These are phyloP conservation scores for Stigmatopora nigra DNA, from an alignment of 2,113 vertebrate genomes.

Conservation along the genomic window DNA sequence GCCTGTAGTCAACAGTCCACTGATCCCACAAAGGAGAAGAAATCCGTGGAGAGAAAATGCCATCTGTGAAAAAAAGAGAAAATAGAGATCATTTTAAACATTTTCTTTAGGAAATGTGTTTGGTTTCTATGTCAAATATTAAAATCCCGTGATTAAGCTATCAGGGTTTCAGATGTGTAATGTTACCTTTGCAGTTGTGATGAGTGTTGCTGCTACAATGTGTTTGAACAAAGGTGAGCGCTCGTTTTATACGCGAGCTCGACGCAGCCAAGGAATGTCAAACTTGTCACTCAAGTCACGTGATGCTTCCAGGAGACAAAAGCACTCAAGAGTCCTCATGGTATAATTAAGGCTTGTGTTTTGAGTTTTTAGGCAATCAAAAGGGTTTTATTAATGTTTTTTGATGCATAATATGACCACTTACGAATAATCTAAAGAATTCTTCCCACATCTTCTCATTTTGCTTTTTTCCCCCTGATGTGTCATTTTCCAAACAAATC, in stretches of 20 bases:
- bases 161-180: too few relatives aligned
- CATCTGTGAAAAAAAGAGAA: background rate
- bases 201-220: background rate
- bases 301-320: background rate
- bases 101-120: background rate
- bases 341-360: background rate
- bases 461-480: background rate
- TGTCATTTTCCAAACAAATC: background rate
- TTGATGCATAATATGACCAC: background rate
- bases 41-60: background rate
- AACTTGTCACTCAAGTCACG: background rate
- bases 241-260: background rate
- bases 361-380: background rate
- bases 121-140: background rate
- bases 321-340: background rate
- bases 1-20: background rate
- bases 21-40: conserved; percentile 5
- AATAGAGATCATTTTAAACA: background rate
- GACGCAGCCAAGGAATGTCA: background rate
- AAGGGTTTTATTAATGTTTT: background rate
- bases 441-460: background rate
- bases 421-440: background rate
- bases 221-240: background rate
- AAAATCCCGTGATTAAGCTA: background rate
- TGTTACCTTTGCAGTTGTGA: background rate